A percentile compares a stretch with the other conserved stretches of the same genome.
These are phyloP conservation scores for Aromia moschata DNA, from an alignment of 2,888 invertebrate genomes.

Conservation along the genomic window DNA sequence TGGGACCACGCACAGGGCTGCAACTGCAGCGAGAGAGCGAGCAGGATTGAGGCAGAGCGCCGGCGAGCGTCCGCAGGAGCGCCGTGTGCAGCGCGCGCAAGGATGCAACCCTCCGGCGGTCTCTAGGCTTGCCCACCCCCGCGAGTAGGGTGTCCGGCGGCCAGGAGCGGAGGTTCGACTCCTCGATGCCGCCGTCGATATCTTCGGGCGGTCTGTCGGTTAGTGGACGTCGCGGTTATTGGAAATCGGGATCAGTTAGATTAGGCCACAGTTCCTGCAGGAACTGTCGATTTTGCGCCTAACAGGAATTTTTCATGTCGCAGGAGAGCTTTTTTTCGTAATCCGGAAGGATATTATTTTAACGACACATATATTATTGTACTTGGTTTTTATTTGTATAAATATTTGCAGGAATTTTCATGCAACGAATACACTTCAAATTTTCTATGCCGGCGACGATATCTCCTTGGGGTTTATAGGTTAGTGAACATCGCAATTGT, in stretches of 20 bases:
- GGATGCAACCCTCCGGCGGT: constrained; percentile 49
- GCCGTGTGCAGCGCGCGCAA: constrained; percentile 58
- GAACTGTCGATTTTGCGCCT: too few species aligned
- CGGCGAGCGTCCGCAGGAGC: constrained; percentile 38
- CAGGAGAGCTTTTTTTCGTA: too few species aligned
- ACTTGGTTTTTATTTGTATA: too few species aligned
- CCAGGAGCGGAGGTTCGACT: constrained; percentile 22
- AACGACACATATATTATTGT: too few species aligned
- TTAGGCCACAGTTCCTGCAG: too few species aligned
- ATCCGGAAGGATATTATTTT: too few species aligned
- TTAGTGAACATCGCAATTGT: constrained; percentile 5
- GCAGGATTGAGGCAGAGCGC: constrained; percentile 44
- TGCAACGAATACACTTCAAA: too few species aligned
- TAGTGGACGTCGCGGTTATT: constrained; percentile 11
- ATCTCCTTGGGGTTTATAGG: constrained; percentile 20
- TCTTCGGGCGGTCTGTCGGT: constrained; percentile 21
- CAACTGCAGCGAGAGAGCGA: constrained; percentile 55
- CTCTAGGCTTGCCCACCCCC: constrained; percentile 43
- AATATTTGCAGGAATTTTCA: too few species aligned
- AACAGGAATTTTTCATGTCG: too few species aligned
- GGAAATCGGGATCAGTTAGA: too few species aligned
- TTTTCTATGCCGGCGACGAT: constrained; percentile 20
- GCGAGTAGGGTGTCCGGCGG: constrained; percentile 43
- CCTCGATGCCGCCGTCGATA: constrained; percentile 21
- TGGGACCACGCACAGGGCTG: constrained; percentile 55